Conservation (phyloP, 2,888 invertebrate species). For the Ametastegia equiseti region DNA sequence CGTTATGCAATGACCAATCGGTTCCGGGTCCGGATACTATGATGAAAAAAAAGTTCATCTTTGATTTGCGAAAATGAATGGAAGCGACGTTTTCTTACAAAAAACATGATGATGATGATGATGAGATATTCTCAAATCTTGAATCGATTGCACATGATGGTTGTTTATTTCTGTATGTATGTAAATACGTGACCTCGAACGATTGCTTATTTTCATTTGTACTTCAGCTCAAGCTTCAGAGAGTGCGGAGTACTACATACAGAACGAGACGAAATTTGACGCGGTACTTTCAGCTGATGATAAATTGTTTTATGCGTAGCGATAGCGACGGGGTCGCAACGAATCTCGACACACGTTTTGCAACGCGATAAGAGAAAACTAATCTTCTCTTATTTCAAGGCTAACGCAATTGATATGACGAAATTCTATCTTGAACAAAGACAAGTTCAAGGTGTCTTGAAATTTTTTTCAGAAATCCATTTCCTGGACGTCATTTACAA, state of each 20-base stretch:
- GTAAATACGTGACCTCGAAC: background rate
- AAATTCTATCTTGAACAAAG: background rate
- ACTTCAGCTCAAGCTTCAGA: background rate
- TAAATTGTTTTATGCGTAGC: conserved; percentile 8
- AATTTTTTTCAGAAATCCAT: background rate
- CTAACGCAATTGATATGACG: background rate
- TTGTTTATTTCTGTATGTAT: background rate
- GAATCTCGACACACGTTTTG: background rate
- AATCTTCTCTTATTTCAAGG: background rate
- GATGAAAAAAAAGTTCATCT: background rate
- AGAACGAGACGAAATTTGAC: background rate
- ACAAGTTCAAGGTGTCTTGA: background rate
- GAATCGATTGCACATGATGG: background rate
- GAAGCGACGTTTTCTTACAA: background rate
- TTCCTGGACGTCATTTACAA: background rate
- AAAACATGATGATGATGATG: no score
- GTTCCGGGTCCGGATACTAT: conserved; percentile 56
- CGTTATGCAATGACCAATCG: conserved; percentile 52
- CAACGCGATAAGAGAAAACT: background rate
- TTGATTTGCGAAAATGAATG: background rate
- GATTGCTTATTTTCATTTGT: background rate
- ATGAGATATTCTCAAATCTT: background rate
- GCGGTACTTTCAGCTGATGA: background rate
- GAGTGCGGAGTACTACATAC: background rate
- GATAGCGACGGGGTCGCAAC: background rate